Base-by-base conservation (phyloP, 2,888 invertebrate genomes). In the Nomada ferruginata region DNA sequence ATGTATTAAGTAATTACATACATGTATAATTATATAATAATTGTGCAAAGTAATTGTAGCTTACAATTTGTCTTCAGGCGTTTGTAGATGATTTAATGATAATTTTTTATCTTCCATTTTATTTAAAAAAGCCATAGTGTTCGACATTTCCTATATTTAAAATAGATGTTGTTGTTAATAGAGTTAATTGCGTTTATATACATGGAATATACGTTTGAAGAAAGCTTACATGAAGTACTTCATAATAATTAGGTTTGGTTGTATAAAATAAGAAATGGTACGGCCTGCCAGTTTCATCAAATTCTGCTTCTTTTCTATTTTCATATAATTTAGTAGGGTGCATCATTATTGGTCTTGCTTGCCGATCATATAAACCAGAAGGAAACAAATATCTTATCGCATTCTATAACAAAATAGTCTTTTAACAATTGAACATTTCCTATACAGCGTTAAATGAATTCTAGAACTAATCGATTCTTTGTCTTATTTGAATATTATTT, bases 351-450 rank as follows among this genome's bases (percentile, higher is more conserved):
- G 99, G 99, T 71, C 98, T 95, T 0, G 99, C 98, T 88, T 95
- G 95, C 87, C 96, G 96, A 73, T 98, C 97, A 92, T 95, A 98
- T 72, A 99, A 94, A 9, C 98, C 99, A 78, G 99, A 99, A 7
- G 99, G 99, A 90, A 99, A 97, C n/a, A 99, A 94, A 94, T 99
- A 99, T 84, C 96, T 95, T 89, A 99, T 98, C 2, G 99, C 97
- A 92, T 95, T 96, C 97, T 97, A 93, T 79, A 95, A 94, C 84
- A 84, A 83, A 11, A 11, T 4, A 57, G 15, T 26, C 0, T 36
- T 13, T 23, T 57, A n/a, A 11, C 29, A n/a, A 15, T 68, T 52
- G 11, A 11, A 23, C 47, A 20, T n/a, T 61, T 47, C 11, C 15
- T 52, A 29, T 29, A 29, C n/a, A 52, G 26, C 3, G 26, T 9